Conservation (phyloP, 2,888 invertebrate genomes). For the Brachycybe producta region DNA sequence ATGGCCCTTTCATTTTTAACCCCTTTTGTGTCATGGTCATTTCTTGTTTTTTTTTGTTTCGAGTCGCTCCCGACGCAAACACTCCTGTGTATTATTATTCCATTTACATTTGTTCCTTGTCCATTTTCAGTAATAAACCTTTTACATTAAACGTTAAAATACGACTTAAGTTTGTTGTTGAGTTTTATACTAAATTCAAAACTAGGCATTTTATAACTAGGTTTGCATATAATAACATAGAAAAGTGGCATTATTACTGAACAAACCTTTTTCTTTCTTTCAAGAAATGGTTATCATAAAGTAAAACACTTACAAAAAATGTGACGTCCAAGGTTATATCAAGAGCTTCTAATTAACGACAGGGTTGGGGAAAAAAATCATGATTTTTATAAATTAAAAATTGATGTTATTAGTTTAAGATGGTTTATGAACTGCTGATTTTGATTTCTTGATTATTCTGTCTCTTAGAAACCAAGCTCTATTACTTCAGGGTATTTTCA, state of each 20-base stretch:
- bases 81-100: conserved; percentile 7
- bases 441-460: too few relatives aligned
- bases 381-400: not conserved
- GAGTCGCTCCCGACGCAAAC: not conserved
- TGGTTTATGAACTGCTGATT: not conserved
- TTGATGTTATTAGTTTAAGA: not conserved
- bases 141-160: too few relatives aligned
- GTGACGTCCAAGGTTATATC: too few relatives aligned
- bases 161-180: too few relatives aligned
- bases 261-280: not conserved
- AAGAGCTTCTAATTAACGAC: too few relatives aligned
- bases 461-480: too few relatives aligned
- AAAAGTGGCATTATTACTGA: not conserved
- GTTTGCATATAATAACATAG: not conserved
- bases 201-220: not conserved
- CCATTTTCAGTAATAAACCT: conserved; percentile 15
- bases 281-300: too few relatives aligned
- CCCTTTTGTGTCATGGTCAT: too few relatives aligned
- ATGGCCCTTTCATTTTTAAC: too few relatives aligned
- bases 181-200: not conserved
- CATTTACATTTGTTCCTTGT: conserved; percentile 11
- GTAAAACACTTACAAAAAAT: too few relatives aligned
- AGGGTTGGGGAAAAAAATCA: not conserved
- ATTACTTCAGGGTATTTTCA: too few relatives aligned
- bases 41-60: too few relatives aligned